phyloP scores from a whole-genome alignment of 2,113 vertebrate species.

The Nannobrachium achirus region DNA sequence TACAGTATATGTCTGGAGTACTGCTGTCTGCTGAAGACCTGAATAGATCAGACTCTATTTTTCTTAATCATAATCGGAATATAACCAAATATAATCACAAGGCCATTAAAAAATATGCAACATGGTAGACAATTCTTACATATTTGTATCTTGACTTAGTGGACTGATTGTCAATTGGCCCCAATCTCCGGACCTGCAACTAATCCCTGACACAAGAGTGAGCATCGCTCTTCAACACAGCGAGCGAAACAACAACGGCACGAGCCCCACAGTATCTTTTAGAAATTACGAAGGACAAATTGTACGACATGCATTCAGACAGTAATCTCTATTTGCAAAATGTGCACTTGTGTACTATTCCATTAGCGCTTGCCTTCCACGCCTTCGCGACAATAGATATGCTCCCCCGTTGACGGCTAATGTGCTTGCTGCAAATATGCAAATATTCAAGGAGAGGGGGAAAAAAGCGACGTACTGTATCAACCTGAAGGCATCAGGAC shows the following conservation, averaged over 20 bases:
- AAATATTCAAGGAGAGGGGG: conserved; percentile 8
- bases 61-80: too few species aligned
- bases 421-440: conserved; percentile 16
- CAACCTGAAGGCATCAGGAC: conserved; percentile 3
- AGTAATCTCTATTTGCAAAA: not conserved
- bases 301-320: not conserved
- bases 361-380: conserved; percentile 5
- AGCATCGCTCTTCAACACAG: not conserved
- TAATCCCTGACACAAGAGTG: too few species aligned
- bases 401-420: conserved; percentile 10
- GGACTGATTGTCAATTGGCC: too few species aligned
- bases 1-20: too few species aligned
- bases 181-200: too few species aligned
- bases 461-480: conserved; percentile 13
- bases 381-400: not conserved
- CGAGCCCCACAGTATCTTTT: not conserved
- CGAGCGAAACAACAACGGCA: not conserved
- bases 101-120: too few species aligned
- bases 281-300: not conserved
- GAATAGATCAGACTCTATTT: too few species aligned
- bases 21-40: too few species aligned
- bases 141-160: too few species aligned
- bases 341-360: conserved; percentile 24
- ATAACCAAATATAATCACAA: too few species aligned
- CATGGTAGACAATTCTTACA: too few species aligned